Base-by-base conservation (phyloP, 2,113 vertebrate genomes). In the Bubalus kerabau region DNA sequence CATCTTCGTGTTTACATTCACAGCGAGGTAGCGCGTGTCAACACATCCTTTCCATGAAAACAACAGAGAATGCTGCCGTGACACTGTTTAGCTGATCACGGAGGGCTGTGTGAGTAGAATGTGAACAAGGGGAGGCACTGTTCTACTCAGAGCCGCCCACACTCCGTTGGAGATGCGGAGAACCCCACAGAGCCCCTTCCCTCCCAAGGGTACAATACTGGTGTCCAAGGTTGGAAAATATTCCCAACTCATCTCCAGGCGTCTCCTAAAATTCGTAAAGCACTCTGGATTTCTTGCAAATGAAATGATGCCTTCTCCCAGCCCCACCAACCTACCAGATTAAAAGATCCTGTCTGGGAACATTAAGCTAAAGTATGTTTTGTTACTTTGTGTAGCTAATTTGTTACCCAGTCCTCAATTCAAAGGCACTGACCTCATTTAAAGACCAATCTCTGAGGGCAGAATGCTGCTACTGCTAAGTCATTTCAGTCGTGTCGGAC, bases 21-120 rank as follows among this genome's bases (percentile, higher is more conserved):
- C 97, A 96, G 97, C 93, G 92, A 97, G 94, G 96, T 93, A 91
- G 92, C 82, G 92, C 36, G 0, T 95, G 97, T 97, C 97, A 98
- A 96, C 96, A 97, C 93, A 56, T 21, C 87, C 80, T 59, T 64
- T 28, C 81, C 86, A 85, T 2, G 97, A 95, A 96, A 96, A 98
- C 94, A 96, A 94, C 91, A 94, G 89, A n/a, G 40, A 59, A 52
- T 14, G 54, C 26, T 80, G 59, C 52, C 0, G 10, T 14, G 50
- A 90, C 90, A 48, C 82, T 93, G 92, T 95, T 97, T 82, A 76
- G 36, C 43, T 15, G 60, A 82, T 60, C 36, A 7, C 76, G 8
- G 5, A 26, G 92, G 71, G 76, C n/a, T 59, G 62, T 91, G 78
- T 26, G 50, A 54, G 71, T 36, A 30, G 85, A 86, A 46, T 4